Base-by-base conservation (phyloP, 2,113 vertebrate species). In the Hirundichthys speculiger region DNA sequence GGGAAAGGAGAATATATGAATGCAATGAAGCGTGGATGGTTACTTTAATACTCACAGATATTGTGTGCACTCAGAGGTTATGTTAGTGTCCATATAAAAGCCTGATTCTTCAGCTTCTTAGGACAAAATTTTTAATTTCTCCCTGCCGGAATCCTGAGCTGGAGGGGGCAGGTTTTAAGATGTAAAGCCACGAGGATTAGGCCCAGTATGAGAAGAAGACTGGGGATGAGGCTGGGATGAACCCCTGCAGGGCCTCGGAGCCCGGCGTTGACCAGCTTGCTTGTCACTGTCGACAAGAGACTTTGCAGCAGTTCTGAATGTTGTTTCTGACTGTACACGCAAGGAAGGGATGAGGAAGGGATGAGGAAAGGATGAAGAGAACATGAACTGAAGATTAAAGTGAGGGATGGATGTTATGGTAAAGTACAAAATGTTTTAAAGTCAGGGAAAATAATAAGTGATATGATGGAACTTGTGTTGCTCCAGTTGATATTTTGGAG, bases 161-260 rank as follows among this genome's bases (percentile, higher is more conserved):
- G 13, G 18, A 46, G 61, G 69, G 57, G 62, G 11, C 12, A 19
- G 13, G 66, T 77, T 80, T 89, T 82, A 86, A 86, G 82, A 83
- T 80, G 80, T 82, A 88, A 87, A 89, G 77, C 88, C 16, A 54
- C 15, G 1, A 30, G 80, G 89, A 89, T 90, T 91, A 89, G 59
- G 82, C 56, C 60, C 67, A 76, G 79, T 64, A 80, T 30, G 69
- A 80, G 70, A 52, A 79, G 67, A 75, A 43, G 77, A 78, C 16
- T 53, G 82, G 69, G 76, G 76, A 63, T 27, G 22, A 63, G 52
- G 65, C 73, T 5, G 64, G 71, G 81, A 87, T 88, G 77, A 87
- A 79, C 55, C 60, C 55, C 42, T 1, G 11, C 57, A 8, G 67
- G 71, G 71, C 55, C 49, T 39, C 55, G 14, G 57, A 41, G 77